These are phyloP conservation scores for Typhlomys cinereus DNA, from an alignment of 2,113 vertebrate genomes.

Conservation along the genomic window DNA sequence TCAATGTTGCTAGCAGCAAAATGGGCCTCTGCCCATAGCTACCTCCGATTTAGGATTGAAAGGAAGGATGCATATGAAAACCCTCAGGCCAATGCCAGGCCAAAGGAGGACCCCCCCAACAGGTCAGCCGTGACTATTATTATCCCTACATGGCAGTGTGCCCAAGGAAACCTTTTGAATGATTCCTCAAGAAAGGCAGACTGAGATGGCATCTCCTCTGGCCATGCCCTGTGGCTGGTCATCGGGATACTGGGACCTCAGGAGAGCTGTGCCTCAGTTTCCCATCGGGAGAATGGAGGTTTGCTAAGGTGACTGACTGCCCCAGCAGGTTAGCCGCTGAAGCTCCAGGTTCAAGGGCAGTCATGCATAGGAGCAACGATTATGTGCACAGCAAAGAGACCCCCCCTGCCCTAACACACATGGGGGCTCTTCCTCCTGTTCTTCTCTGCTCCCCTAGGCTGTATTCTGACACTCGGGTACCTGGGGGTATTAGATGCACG, in stretches of 20 bases:
- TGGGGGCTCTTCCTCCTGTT: neutral
- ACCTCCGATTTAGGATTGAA: neutral
- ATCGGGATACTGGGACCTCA: neutral
- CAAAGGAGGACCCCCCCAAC: neutral
- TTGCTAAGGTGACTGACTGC: neutral
- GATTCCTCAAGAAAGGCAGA: neutral
- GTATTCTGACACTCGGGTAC: neutral
- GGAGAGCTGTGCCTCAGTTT: neutral
- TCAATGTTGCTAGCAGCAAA: neutral
- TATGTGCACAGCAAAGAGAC: neutral
- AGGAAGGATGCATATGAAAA: neutral
- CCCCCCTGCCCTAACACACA: too few species aligned
- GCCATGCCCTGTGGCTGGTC: neutral
- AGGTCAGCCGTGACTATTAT: neutral
- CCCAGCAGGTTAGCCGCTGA: neutral
- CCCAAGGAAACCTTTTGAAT: neutral
- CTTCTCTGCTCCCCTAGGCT: neutral
- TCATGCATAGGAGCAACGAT: too few species aligned
- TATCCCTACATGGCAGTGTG: neutral
- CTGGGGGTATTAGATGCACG: neutral
- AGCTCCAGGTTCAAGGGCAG: neutral
- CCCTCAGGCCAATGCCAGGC: neutral
- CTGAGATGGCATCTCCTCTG: fast-evolving
- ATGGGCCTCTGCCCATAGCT: neutral
- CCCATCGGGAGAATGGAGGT: neutral